phyloP scores from a whole-genome alignment of 2,113 vertebrate genomes.

The Thomomys bottae region DNA sequence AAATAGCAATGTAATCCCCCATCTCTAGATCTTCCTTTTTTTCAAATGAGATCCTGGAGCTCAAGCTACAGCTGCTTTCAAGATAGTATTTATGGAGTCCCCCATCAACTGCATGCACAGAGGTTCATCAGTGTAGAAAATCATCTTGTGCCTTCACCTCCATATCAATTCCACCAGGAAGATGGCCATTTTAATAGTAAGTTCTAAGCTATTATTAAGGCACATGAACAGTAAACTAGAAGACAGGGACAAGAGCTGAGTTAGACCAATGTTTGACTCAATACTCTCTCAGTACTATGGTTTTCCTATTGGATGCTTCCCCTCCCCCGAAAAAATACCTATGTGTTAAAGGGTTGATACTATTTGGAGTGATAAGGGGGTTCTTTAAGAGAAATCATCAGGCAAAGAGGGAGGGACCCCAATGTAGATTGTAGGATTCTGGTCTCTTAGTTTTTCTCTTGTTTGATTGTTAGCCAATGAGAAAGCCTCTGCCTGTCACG shows the following conservation, averaged over 20 bases:
- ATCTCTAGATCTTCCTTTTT: conserved; percentile 35
- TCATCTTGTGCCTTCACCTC: neutral
- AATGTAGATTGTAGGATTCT: neutral
- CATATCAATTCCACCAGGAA: rapidly evolving
- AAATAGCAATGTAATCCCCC: conserved; percentile 63
- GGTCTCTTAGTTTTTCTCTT: neutral
- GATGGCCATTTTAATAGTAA: neutral
- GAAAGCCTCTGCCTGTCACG: neutral
- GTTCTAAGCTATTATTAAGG: conserved; percentile 24
- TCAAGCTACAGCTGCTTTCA: conserved; percentile 31
- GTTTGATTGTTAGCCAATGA: neutral
- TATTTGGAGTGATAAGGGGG: neutral
- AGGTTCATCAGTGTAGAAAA: neutral
- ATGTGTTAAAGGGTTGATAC: neutral
- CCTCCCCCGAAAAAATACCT: neutral
- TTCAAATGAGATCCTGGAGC: conserved; percentile 35
- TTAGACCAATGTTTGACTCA: neutral
- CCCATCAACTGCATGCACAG: neutral
- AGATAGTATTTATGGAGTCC: conserved; percentile 46
- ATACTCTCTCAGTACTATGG: neutral
- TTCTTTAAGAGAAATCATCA: neutral
- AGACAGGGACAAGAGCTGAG: neutral
- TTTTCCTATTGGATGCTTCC: neutral
- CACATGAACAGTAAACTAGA: neutral
- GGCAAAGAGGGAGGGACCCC: neutral